Base-by-base conservation (phyloP, 2,113 vertebrate species). In the Oryzias curvinotus region DNA sequence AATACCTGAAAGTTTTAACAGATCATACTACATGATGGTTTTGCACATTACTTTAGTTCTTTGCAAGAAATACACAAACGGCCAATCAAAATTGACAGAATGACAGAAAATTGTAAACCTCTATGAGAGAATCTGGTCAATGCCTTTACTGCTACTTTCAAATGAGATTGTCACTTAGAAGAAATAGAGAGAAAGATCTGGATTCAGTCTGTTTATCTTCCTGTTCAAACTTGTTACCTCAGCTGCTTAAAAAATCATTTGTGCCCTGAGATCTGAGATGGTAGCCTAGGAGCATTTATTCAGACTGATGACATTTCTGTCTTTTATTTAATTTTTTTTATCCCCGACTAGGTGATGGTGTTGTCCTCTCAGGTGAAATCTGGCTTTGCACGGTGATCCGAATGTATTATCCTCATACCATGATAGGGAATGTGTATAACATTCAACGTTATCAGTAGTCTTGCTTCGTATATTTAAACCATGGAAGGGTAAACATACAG, bases 271-370 rank as follows among this genome's bases (percentile, higher is more conserved):
- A 75, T 52, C 48, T 56, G 16, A 43, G 62, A 75, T 49, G 68
- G 52, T 59, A 73, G 59, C 60, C 28, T 2, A 53, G 55, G 74
- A 75, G 66, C 82, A 84, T 84, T 82, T 74, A 84, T 85, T 71
- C 78, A 78, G 74, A 77, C 72, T 77, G 72, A 68, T 78, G 79
- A 84, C 78, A 81, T 87, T 84, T 84, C 62, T 62, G 30, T 62
- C 54, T 69, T 52, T 23, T 23, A 0, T n/a, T n/a, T n/a, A n/a
- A n/a, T 23, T 23, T 23, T 23, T 58, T 47, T 75, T 71, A 59
- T 71, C 62, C 65, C 57, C 15, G 51, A 51, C 65, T 68, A 25
- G 18, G 28, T 58, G 23, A 52, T 67, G 62, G 44, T 65, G 41
- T 71, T 64, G 53, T 53, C n/a, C 67, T 61, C 50, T 46, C 43